A percentile compares a stretch with the other conserved stretches of the same genome.
Conservation (phyloP, 2,113 vertebrate genomes). For the Rhinoderma darwinii region DNA sequence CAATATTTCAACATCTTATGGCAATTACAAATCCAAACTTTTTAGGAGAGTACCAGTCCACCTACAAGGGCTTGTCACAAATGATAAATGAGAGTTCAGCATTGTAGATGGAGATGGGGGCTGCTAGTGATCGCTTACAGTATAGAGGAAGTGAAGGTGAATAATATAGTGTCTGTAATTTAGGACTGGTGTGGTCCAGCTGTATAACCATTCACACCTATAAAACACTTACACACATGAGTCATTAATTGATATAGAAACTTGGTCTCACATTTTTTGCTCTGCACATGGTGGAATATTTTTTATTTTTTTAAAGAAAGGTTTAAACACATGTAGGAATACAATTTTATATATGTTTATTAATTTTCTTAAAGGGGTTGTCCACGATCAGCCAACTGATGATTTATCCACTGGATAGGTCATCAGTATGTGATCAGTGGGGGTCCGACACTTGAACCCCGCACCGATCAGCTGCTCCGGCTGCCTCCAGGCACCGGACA, state of each 20-base stretch:
- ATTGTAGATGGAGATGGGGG: background rate
- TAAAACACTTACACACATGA: background rate
- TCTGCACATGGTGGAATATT: constrained; percentile 5
- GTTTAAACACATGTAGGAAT: background rate
- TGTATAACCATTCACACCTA: constrained; percentile 34
- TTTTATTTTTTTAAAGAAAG: background rate
- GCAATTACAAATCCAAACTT: too few species aligned
- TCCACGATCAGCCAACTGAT: too few species aligned
- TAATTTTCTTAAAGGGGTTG: background rate
- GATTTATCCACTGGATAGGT: too few species aligned
- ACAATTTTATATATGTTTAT: background rate
- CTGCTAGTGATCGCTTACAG: background rate
- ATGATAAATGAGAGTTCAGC: background rate
- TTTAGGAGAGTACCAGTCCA: too few species aligned
- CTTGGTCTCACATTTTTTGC: background rate
- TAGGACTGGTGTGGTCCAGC: constrained; percentile 15
- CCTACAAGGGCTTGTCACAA: background rate
- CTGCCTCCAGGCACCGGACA: too few species aligned
- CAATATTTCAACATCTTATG: too few species aligned
- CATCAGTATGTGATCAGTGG: too few species aligned
- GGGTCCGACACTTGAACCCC: too few species aligned
- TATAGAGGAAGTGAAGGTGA: background rate
- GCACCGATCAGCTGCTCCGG: too few species aligned
- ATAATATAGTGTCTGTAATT: constrained; percentile 13
- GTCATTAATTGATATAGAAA: constrained; percentile 3